Conservation (phyloP, 1,140 invertebrate genomes). For the Hypsibius dujardini region DNA sequence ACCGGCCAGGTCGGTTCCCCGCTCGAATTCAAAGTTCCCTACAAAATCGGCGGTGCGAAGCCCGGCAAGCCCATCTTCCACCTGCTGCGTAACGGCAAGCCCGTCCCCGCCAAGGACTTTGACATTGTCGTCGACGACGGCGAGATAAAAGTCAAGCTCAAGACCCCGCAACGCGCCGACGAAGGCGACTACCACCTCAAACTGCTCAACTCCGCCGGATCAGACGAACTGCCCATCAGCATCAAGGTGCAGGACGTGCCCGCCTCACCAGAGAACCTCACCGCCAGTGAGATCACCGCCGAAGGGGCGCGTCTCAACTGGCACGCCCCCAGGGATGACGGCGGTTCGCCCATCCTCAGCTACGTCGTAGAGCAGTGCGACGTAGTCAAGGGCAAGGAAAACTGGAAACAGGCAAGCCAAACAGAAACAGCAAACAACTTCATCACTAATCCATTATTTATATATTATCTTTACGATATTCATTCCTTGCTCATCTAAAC, state of each 20-base stretch:
- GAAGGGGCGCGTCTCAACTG: conserved; percentile 76
- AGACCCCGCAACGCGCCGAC: conserved; percentile 57
- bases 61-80: conserved; percentile 35
- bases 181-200: conserved; percentile 67
- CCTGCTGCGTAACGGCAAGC: conserved; percentile 66
- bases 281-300: conserved; percentile 75
- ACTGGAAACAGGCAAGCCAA: too few relatives aligned
- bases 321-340: conserved; percentile 78
- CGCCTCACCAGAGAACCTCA: conserved; percentile 61
- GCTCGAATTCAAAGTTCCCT: conserved; percentile 24
- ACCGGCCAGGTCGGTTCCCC: conserved; percentile 25
- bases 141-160: conserved; percentile 69
- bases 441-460: too few relatives aligned
- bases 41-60: conserved; percentile 14
- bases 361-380: conserved; percentile 91
- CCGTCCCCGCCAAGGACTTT: conserved; percentile 62
- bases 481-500: too few relatives aligned
- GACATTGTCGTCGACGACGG: conserved; percentile 73
- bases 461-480: too few relatives aligned
- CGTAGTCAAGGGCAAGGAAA: conserved; percentile 32
- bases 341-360: conserved; percentile 67
- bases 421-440: too few relatives aligned
- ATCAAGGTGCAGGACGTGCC: conserved; percentile 80
- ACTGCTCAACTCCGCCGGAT: conserved; percentile 65
- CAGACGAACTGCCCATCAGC: conserved; percentile 59